Percentiles rank a stretch among this genome's conserved stretches.
phyloP scores from a whole-genome alignment of 2,888 invertebrate species.

The Ochlodes sylvanus region DNA sequence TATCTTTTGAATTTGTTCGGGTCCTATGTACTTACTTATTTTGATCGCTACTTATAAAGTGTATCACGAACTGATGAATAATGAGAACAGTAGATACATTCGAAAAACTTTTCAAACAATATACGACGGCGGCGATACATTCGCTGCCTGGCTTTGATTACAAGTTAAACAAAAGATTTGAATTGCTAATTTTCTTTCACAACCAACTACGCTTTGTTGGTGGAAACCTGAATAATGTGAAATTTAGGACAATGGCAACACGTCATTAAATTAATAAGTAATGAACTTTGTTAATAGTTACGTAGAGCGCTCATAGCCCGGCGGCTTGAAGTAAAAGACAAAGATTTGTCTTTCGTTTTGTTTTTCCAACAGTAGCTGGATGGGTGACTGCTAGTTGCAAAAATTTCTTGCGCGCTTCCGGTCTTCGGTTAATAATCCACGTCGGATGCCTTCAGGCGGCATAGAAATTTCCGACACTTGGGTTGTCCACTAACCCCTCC shows the following conservation, averaged over 20 bases:
- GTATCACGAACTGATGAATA: conserved; percentile 25
- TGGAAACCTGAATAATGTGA: conserved; percentile 26
- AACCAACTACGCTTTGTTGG: conserved; percentile 25
- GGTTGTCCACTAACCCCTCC: too few species aligned
- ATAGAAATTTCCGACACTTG: too few species aligned
- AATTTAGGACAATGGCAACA: conserved; percentile 1
- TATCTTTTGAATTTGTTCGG: neutral
- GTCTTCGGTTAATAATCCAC: too few species aligned
- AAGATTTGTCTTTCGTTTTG: too few species aligned
- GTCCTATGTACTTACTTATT: neutral
- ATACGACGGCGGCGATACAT: conserved; percentile 24
- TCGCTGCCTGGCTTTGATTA: conserved; percentile 28
- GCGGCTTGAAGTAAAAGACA: too few species aligned
- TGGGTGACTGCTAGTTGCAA: too few species aligned
- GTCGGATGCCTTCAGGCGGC: too few species aligned
- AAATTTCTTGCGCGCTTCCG: too few species aligned
- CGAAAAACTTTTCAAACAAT: conserved; percentile 27
- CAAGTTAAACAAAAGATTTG: conserved; percentile 30
- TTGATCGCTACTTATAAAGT: neutral
- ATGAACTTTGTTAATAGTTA: neutral
- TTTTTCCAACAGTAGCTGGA: too few species aligned
- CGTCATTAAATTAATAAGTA: neutral
- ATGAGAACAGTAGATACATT: conserved; percentile 9
- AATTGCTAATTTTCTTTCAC: conserved; percentile 32
- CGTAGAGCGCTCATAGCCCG: too few species aligned